phyloP scores from a whole-genome alignment of 2,888 invertebrate genomes.

The Mylabris sibirica region DNA sequence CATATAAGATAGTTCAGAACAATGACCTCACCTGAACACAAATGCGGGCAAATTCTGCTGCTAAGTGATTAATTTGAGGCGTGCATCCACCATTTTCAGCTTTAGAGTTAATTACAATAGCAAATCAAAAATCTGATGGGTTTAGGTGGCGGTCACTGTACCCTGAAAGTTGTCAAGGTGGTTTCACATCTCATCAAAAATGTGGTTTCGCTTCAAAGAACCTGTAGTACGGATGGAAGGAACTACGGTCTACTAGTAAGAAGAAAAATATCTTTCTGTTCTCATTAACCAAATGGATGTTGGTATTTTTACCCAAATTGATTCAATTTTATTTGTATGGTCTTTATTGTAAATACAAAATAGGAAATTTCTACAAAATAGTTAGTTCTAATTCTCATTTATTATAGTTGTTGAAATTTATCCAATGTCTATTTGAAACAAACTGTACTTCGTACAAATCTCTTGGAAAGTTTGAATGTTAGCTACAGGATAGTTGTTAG shows the following conservation, averaged over 20 bases:
- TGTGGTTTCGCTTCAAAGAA: conserved; percentile 33
- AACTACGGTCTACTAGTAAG: conserved; percentile 33
- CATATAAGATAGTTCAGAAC: no score
- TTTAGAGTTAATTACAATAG: no score
- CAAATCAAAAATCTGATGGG: no score
- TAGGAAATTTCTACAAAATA: no score
- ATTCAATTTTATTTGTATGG: not conserved
- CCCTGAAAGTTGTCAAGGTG: not conserved
- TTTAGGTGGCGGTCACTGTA: no score
- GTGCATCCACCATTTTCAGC: no score
- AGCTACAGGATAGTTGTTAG: not conserved
- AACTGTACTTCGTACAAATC: not conserved
- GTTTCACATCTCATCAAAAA: conserved; percentile 15
- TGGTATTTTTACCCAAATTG: not conserved
- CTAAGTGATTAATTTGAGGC: no score
- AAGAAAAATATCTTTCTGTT: conserved; percentile 13
- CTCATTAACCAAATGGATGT: not conserved
- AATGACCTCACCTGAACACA: no score
- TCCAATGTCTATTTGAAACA: not conserved
- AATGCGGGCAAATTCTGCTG: no score
- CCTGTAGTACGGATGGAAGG: conserved; percentile 19
- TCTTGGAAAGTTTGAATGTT: not conserved
- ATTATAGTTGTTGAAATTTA: not conserved
- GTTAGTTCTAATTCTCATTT: no score
- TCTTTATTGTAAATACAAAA: no score